Percentiles rank a stretch among this genome's conserved stretches.
Evolutionary conservation across 2,113 vertebrate genomes (phyloP).

Genomic region (Galemys pyrenaicus): DNA sequence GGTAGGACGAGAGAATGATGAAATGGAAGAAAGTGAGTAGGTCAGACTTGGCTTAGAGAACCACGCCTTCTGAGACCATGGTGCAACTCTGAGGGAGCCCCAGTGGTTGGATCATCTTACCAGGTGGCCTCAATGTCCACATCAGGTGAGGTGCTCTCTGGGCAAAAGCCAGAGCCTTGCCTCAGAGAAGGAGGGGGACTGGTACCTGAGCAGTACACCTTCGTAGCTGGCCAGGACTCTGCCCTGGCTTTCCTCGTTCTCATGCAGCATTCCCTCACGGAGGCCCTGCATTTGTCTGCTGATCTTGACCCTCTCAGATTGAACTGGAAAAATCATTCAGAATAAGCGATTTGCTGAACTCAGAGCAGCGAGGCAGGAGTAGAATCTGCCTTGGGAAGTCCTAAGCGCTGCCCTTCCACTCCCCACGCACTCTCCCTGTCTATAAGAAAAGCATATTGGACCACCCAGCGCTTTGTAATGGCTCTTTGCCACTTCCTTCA

Average conservation of each 20-base stretch:
- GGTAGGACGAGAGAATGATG: background rate
- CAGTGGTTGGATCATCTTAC: background rate
- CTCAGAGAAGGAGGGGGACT: background rate
- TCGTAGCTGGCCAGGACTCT: background rate
- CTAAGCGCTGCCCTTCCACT: background rate
- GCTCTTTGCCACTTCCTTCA: background rate
- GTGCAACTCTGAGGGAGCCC: background rate
- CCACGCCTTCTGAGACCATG: background rate
- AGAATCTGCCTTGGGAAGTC: background rate
- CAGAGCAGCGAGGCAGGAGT: background rate
- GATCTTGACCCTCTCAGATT: background rate
- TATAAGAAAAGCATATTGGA: background rate
- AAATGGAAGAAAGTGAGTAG: background rate
- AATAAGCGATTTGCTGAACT: background rate
- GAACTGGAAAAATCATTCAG: background rate
- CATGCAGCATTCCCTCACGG: background rate
- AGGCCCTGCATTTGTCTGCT: constrained; percentile 12
- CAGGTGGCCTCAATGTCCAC: background rate
- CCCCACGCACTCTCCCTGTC: background rate
- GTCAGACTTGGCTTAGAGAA: background rate
- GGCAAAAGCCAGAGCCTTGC: background rate
- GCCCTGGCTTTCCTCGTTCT: background rate
- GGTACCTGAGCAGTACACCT: background rate
- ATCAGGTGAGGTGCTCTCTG: constrained; percentile 17
- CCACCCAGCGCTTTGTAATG: background rate